Percentiles rank a stretch among this genome's conserved stretches.
Conservation (phyloP, 2,797 vertebrate genomes). For the Coranthus polyacanthus region DNA sequence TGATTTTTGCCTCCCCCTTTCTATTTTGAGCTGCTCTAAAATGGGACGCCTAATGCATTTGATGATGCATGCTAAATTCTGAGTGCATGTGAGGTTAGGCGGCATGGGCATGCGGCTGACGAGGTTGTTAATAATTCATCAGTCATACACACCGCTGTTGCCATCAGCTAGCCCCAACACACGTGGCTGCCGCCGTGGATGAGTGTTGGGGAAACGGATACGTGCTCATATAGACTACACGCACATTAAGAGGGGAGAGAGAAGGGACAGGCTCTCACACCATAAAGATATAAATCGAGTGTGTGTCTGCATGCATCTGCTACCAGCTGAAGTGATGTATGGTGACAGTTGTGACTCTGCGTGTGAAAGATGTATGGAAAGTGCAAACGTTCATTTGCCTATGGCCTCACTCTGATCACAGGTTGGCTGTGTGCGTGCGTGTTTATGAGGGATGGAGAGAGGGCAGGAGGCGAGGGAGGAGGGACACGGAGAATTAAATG, state of each 20-base stretch:
- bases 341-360: conserved; percentile 47
- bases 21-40: conserved; percentile 66
- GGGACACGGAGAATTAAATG: conserved; percentile 13
- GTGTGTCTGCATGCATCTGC: not conserved
- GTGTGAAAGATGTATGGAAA: conserved; percentile 55
- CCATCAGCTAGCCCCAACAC: conserved; percentile 22
- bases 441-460: not conserved
- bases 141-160: conserved; percentile 49
- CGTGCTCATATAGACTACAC: not conserved
- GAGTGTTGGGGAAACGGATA: conserved; percentile 45
- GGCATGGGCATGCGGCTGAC: conserved; percentile 53
- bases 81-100: conserved; percentile 67
- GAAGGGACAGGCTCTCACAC: not conserved
- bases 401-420: conserved; percentile 24
- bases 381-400: conserved; percentile 43
- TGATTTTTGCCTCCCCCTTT: conserved; percentile 46
- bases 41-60: conserved; percentile 57
- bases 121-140: conserved; percentile 67
- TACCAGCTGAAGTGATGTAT: conserved; percentile 40
- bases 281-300: not conserved
- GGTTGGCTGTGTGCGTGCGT: conserved; percentile 20
- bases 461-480: not conserved
- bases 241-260: not conserved
- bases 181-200: conserved; percentile 27
- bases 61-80: conserved; percentile 68